These are phyloP conservation scores for Pheosia tremula DNA, from an alignment of 2,888 invertebrate species.

Conservation along the genomic window DNA sequence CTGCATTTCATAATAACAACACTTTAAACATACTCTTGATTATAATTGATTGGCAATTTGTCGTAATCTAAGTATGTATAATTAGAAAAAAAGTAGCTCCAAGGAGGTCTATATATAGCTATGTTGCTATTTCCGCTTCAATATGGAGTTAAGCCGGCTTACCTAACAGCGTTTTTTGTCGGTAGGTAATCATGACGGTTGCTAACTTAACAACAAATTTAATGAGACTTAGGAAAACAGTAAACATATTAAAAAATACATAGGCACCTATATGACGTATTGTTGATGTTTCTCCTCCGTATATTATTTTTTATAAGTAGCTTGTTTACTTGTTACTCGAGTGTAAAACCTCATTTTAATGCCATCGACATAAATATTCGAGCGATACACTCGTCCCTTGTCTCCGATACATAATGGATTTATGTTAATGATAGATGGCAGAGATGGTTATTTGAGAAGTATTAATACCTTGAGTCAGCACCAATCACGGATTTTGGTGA, in stretches of 20 bases:
- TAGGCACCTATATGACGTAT: conserved; percentile 3
- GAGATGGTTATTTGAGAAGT: conserved; percentile 43
- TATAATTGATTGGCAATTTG: conserved; percentile 8
- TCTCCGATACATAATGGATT: conserved; percentile 57
- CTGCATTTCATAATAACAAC: not conserved
- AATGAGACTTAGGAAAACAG: conserved; percentile 21
- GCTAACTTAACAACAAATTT: conserved; percentile 20
- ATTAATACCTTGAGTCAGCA: conserved; percentile 71
- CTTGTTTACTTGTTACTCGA: conserved; percentile 3
- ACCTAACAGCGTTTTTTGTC: conserved; percentile 25
- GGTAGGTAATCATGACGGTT: conserved; percentile 28
- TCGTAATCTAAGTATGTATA: conserved; percentile 18
- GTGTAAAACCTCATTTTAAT: not conserved
- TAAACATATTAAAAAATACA: not conserved
- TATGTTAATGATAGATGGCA: conserved; percentile 46
- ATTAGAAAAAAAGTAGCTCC: conserved; percentile 14
- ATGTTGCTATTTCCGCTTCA: conserved; percentile 17
- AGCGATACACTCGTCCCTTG: conserved; percentile 50
- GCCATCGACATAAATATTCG: conserved; percentile 33
- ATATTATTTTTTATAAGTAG: not conserved
- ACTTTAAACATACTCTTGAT: not conserved
- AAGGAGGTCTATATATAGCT: conserved; percentile 17
- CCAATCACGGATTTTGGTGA: conserved; percentile 48
- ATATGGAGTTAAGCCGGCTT: conserved; percentile 13
- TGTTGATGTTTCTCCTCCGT: not conserved